These are phyloP conservation scores for Lasaia peninsularis DNA, from an alignment of 1,140 invertebrate species.

Conservation along the genomic window DNA sequence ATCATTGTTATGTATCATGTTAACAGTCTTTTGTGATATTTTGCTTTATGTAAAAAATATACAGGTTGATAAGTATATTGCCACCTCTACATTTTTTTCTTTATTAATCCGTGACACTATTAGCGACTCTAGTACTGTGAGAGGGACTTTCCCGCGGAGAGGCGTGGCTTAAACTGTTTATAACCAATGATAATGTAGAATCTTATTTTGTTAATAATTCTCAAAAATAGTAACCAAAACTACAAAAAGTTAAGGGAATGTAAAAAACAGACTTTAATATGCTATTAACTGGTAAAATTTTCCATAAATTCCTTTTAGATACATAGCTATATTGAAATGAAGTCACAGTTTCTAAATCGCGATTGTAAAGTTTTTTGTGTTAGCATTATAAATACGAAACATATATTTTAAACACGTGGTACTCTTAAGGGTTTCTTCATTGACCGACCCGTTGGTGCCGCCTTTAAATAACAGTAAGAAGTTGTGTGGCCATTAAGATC, in stretches of 20 bases:
- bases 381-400: neutral
- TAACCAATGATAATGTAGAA: neutral
- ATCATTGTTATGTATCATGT: too few relatives aligned
- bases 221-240: neutral
- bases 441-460: neutral
- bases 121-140: neutral
- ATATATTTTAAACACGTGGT: neutral
- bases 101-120: neutral
- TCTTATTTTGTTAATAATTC: neutral
- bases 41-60: too few relatives aligned
- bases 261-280: too few relatives aligned
- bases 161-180: neutral
- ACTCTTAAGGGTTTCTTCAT: neutral
- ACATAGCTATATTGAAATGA: neutral
- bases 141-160: neutral
- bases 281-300: neutral
- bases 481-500: neutral
- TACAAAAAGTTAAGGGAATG: neutral
- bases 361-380: neutral
- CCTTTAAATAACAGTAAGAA: neutral
- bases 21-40: too few relatives aligned
- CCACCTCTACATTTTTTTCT: neutral
- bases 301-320: neutral
- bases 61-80: too few relatives aligned
- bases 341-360: neutral